phyloP scores from a whole-genome alignment of 2,113 vertebrate species.

The Alethe castanea region DNA sequence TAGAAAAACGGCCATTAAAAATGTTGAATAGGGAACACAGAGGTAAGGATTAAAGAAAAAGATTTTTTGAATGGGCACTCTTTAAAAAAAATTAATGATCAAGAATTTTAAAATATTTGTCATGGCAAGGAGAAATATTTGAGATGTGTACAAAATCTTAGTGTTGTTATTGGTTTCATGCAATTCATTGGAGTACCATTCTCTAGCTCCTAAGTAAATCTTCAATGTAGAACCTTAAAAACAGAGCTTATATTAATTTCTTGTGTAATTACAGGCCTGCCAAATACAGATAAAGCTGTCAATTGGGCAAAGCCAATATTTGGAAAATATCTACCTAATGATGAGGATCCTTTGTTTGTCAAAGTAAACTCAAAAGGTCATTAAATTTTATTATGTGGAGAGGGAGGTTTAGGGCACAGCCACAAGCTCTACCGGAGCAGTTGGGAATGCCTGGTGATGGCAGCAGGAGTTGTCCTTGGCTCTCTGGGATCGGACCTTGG shows the following conservation, averaged over 20 bases:
- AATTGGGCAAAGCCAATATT: neutral
- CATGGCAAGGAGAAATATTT: neutral
- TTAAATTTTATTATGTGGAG: neutral
- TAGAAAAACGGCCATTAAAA: constrained; percentile 33
- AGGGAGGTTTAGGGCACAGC: neutral
- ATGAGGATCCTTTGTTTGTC: neutral
- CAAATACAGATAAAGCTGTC: neutral
- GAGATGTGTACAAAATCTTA: neutral
- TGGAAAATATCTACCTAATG: neutral
- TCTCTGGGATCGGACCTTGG: neutral
- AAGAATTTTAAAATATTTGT: neutral
- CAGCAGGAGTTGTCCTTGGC: rapidly evolving
- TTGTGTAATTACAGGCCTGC: neutral
- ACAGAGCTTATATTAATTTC: neutral
- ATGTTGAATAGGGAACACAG: neutral
- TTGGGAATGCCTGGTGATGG: neutral
- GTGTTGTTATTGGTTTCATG: neutral
- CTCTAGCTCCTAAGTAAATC: neutral
- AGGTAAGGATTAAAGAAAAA: neutral
- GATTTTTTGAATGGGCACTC: neutral
- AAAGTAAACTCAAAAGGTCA: neutral
- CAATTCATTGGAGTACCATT: neutral
- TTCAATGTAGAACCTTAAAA: neutral
- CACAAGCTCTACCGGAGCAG: neutral
- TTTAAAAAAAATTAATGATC: neutral